Base-by-base conservation (phyloP, 1,140 invertebrate species). In the Dendroctonus valens region DNA sequence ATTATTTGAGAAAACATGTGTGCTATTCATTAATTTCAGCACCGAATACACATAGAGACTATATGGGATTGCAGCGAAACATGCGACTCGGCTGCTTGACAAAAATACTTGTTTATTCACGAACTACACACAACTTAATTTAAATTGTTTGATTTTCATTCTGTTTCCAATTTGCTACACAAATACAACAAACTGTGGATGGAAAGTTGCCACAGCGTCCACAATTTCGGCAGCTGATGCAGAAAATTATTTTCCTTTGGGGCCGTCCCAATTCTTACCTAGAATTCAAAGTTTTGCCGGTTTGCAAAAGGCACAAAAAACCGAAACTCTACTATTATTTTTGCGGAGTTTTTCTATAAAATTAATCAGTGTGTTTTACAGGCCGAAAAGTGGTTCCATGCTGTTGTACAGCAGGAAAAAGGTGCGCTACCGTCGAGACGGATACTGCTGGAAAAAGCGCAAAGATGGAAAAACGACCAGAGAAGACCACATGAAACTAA, bases 401-500 rank as follows among this genome's bases (percentile, higher is more conserved):
- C 81, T 98, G 76, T 84, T 99, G 54, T 99, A 98, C 83, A 96
- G 92, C 74, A 85, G 96, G 52, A 97, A 98, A 83, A 94, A 96
- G 77, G 95, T 98, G 49, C 87, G 94, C 40, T 99, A 98, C 82
- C 86, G 96, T 78, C 86, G 95, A 55, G 97, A 99, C 78, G 96
- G 96, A 26, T 99, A 98, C 79, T 97, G 94, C 80, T 98, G 96
- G 97, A 98, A 98, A 83, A 98, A 98, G 75, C 83, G 96, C 65
- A 97, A 97, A 81, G 96, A 98, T 80, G 96, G 96, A 6, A 98
- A 97, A 81, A 97, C 96, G 52, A 98, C 96, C 38, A 81, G 97
- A 70, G 97, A 99, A 81, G 97, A 99, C 86, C 96, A 98, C 79
- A 98, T 98, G 96, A 98, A 98, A 81, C 85, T 98, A 44, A 99